A percentile compares a stretch with the other conserved stretches of the same genome.
Evolutionary conservation across 2,888 invertebrate genomes (phyloP).

Genomic region (Cataglyphis altisquamis): DNA sequence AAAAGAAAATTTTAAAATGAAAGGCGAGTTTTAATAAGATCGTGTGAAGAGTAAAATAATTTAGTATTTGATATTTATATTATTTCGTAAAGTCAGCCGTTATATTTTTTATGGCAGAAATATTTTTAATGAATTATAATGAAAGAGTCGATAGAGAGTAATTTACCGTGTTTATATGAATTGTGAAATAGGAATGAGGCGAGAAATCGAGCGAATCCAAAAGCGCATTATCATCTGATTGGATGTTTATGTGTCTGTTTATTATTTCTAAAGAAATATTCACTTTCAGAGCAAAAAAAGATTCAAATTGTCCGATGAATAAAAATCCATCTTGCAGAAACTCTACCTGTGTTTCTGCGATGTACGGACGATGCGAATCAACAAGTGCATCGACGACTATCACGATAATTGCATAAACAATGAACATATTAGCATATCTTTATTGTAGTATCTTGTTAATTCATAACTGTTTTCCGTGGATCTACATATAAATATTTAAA

Average conservation of each 20-base stretch:
- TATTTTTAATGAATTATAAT: conserved; percentile 11
- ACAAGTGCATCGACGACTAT: conserved; percentile 60
- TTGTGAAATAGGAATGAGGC: conserved; percentile 18
- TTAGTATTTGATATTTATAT: conserved; percentile 8
- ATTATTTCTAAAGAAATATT: conserved; percentile 9
- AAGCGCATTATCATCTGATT: conserved; percentile 51
- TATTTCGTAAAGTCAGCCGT: background rate
- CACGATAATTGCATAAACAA: conserved; percentile 12
- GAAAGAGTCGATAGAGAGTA: background rate
- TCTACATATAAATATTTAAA: background rate
- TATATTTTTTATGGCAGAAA: background rate
- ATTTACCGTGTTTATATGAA: conserved; percentile 7
- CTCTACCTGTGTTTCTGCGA: conserved; percentile 35
- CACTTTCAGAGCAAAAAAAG: conserved; percentile 22
- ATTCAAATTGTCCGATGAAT: conserved; percentile 23
- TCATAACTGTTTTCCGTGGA: background rate
- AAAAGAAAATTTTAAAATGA: background rate
- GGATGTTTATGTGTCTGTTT: conserved; percentile 56
- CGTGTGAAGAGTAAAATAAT: background rate
- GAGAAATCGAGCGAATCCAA: conserved; percentile 42
- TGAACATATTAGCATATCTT: background rate
- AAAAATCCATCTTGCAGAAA: conserved; percentile 49
- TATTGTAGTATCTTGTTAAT: background rate
- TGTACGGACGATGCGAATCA: conserved; percentile 64
- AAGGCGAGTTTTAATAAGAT: background rate